Percentiles rank a stretch among this genome's conserved stretches.
Evolutionary conservation across 2,797 vertebrate genomes (phyloP).

Genomic region (Poecilia picta): DNA sequence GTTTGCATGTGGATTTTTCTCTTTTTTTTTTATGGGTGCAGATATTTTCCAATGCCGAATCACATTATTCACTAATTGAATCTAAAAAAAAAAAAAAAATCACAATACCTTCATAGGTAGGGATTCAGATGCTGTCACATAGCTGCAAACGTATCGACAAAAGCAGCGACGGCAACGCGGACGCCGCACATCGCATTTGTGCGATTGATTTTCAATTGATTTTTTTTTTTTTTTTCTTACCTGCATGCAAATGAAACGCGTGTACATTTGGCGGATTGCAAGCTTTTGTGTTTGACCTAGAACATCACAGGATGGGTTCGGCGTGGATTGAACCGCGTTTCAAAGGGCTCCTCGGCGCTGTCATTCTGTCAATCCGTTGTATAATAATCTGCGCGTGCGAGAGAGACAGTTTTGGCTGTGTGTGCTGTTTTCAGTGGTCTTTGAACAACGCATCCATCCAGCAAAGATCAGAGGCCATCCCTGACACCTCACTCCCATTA

Average conservation of each 20-base stretch:
- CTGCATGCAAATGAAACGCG: constrained; percentile 75
- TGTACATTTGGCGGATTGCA: constrained; percentile 69
- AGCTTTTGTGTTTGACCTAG: constrained; percentile 74
- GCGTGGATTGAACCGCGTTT: constrained; percentile 60
- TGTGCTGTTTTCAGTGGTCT: constrained; percentile 79
- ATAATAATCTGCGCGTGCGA: constrained; percentile 61
- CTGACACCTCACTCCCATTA: constrained; percentile 83
- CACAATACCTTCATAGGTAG: constrained; percentile 71
- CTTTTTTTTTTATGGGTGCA: constrained; percentile 50
- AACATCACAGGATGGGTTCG: constrained; percentile 66
- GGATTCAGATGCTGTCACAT: constrained; percentile 72
- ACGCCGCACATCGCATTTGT: constrained; percentile 70
- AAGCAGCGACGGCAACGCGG: constrained; percentile 66
- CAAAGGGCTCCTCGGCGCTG: constrained; percentile 72
- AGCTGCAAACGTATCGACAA: constrained; percentile 74
- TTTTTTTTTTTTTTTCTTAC: constrained; percentile 23
- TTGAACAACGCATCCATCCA: constrained; percentile 82
- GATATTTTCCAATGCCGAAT: constrained; percentile 76
- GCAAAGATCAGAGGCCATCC: constrained; percentile 82
- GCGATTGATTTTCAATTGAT: constrained; percentile 80
- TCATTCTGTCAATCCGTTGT: constrained; percentile 77
- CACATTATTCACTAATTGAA: constrained; percentile 79
- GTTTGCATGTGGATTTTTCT: constrained; percentile 33
- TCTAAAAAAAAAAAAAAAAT: constrained; percentile 64
- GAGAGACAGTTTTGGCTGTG: constrained; percentile 71